phyloP scores from a whole-genome alignment of 2,113 vertebrate genomes.

The Ctenomys sociabilis region DNA sequence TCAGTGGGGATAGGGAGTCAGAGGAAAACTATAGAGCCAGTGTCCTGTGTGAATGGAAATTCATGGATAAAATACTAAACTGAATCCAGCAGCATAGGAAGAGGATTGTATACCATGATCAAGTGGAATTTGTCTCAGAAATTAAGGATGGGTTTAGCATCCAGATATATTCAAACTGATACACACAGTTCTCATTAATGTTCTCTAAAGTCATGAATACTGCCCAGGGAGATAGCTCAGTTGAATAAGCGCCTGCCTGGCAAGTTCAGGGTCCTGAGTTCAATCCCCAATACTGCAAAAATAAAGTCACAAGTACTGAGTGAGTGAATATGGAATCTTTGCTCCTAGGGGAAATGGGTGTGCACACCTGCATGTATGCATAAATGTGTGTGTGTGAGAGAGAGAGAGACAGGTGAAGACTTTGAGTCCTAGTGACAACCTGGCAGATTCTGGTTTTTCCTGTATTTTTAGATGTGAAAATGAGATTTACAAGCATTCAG shows the following conservation, averaged over 20 bases:
- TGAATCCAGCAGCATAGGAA: background rate
- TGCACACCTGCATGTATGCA: background rate
- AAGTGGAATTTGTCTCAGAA: background rate
- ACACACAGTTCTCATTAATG: background rate
- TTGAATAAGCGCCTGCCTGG: too few relatives aligned
- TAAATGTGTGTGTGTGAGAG: too few relatives aligned
- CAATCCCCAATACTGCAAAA: too few relatives aligned
- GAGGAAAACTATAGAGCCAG: background rate
- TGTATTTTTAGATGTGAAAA: slow-evolving; percentile 19
- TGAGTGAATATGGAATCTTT: background rate
- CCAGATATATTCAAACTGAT: background rate
- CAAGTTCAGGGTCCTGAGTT: too few relatives aligned
- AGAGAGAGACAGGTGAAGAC: background rate
- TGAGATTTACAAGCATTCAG: background rate
- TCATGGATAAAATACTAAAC: background rate
- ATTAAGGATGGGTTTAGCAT: background rate
- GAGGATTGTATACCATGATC: background rate
- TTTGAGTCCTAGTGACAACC: slow-evolving; percentile 5
- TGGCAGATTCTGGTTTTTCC: background rate
- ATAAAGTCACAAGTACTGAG: background rate
- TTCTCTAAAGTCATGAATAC: background rate
- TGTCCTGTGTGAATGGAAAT: background rate
- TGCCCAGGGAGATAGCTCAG: too few relatives aligned
- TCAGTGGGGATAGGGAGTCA: background rate
- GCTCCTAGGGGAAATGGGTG: background rate